Evolutionary conservation across 64 coral and sea anemone species (phyloP).

Genomic region (Montipora foliosa): DNA sequence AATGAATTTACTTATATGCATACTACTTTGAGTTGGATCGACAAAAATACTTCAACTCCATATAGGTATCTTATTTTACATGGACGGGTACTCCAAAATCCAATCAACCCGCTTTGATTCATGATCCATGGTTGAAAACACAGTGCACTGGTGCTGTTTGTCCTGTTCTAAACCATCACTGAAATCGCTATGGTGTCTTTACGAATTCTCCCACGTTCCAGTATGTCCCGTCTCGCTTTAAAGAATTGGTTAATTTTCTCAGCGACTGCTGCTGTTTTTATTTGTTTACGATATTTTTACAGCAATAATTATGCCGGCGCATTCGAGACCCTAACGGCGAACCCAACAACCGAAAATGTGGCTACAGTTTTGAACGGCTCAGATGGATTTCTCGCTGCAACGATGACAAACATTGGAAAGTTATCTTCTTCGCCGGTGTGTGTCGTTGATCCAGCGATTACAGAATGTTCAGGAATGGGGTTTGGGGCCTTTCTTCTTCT

Average conservation of each 20-base stretch:
- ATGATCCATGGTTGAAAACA: too few species aligned
- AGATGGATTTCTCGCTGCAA: constrained; percentile 7
- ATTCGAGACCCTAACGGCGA: too few species aligned
- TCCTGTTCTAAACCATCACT: too few species aligned
- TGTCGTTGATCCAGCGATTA: constrained; percentile 57
- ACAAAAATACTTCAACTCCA: too few species aligned
- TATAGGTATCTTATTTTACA: too few species aligned
- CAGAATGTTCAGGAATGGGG: constrained; percentile 52
- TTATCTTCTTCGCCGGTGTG: constrained; percentile 2
- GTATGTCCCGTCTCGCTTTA: not conserved
- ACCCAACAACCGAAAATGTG: not conserved
- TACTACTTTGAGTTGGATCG: too few species aligned
- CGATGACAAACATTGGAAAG: not conserved
- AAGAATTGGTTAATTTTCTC: not conserved
- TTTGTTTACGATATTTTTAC: not conserved
- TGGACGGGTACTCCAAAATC: too few species aligned
- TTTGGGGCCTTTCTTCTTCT: constrained; percentile 46
- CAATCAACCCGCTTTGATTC: too few species aligned
- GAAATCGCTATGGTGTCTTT: not conserved
- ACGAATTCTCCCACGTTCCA: not conserved
- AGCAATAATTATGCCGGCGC: not conserved
- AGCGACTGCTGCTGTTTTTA: not conserved
- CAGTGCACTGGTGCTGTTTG: too few species aligned
- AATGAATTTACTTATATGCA: too few species aligned
- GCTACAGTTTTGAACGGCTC: too few species aligned